Evolutionary conservation across 2,113 vertebrate genomes (phyloP), one percentile per base, ranked within the genome.

Genomic region (Sitta europaea): DNA sequence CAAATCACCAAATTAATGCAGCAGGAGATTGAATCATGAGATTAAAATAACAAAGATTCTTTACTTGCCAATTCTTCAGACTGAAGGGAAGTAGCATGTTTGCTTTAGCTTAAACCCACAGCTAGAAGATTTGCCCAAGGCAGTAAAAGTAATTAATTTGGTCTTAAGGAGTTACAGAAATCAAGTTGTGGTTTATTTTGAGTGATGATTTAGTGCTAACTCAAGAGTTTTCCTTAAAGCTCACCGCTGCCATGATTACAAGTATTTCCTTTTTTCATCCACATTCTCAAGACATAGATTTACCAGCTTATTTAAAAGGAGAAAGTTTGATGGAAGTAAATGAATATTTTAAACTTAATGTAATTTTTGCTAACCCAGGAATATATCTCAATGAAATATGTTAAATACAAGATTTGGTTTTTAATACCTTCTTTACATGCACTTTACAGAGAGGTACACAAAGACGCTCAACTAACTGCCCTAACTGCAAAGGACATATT

Each of bases 31-130:
- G 90, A 94, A 94, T 95, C 90, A 86, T 79, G 87, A 95, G 93
- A 94, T 92, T 96, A 94, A 96, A 96, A 92, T 95, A 96, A 97
- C 95, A 96, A 96, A 94, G 94, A 89, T 81, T 91, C 91, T 88
- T 94, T 90, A 68, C 74, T 95, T 92, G 86, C 47, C 47, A 79
- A 1, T 83, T 91, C 81, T 86, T 86, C 85, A 85, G 47, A 62
- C 51, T 82, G 85, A 95, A 85, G 36, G 50, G 33, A 95, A 92
- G 77, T 50, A 87, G 17, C 24, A 82, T 62, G 54, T 83, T 94
- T 94, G 42, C 54, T 92, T 76, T 88, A 91, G 80, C 57, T 89
- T 67, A 92, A 84, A 94, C 45, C 36, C 4, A 8, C 61, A 68
- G 23, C 57, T 78, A 68, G 28, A 76, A 91, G 51, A 87, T 81